A percentile compares a stretch with the other conserved stretches of the same genome.
phyloP scores from a whole-genome alignment of 2,888 invertebrate genomes.

The Camponotus fellah region DNA sequence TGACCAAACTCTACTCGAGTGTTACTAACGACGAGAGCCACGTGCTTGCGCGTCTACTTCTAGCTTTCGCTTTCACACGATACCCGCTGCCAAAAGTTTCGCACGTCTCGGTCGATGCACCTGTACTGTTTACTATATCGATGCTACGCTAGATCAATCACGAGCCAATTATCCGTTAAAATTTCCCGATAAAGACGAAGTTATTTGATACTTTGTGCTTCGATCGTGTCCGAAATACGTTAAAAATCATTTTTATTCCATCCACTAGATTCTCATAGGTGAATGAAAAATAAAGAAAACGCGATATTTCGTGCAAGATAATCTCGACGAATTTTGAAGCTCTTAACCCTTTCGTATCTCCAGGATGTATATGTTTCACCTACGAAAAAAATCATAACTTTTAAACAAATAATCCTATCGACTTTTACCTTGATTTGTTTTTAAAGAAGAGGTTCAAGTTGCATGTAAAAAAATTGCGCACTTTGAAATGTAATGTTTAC shows the following conservation, averaged over 20 bases:
- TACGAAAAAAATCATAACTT: too few species aligned
- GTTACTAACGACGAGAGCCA: slow-evolving; percentile 77
- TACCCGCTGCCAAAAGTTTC: slow-evolving; percentile 49
- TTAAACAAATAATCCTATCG: too few species aligned
- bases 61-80: slow-evolving; percentile 68
- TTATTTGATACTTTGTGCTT: background rate
- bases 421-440: too few species aligned
- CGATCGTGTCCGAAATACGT: background rate
- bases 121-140: slow-evolving; percentile 1
- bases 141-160: background rate
- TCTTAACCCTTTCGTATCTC: background rate
- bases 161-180: slow-evolving; percentile 3
- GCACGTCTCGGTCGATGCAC: slow-evolving; percentile 37
- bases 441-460: too few species aligned
- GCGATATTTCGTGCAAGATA: background rate
- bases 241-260: background rate
- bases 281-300: background rate
- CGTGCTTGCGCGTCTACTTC: slow-evolving; percentile 52
- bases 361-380: too few species aligned
- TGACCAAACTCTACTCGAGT: slow-evolving; percentile 81
- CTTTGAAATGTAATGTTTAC: too few species aligned
- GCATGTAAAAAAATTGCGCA: too few species aligned
- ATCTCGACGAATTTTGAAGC: background rate
- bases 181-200: background rate
- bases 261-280: background rate